Conservation (phyloP, 2,888 invertebrate species). For the Campoplex nolae region DNA sequence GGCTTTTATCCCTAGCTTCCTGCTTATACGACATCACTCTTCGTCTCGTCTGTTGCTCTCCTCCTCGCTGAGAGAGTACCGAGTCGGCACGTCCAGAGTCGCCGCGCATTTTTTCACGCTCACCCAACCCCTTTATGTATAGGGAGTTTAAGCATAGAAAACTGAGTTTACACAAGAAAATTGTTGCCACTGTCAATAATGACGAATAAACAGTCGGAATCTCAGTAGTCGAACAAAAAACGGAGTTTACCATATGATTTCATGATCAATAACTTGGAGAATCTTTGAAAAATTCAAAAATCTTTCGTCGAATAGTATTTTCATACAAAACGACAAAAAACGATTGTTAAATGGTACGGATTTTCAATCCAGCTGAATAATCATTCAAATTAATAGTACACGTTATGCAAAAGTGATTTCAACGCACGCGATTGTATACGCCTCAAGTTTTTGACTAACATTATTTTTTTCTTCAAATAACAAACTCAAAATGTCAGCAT, state of each 20-base stretch:
- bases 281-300: too few species aligned
- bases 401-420: too few species aligned
- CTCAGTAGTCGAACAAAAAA: background rate
- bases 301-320: background rate
- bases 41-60: conserved; percentile 47
- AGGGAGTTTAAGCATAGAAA: background rate
- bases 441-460: too few species aligned
- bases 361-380: background rate
- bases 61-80: conserved; percentile 40
- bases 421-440: too few species aligned
- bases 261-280: background rate
- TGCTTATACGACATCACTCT: conserved; percentile 61
- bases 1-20: conserved; percentile 60
- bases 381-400: background rate
- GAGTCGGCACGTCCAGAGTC: conserved; percentile 51
- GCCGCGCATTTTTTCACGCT: conserved; percentile 36
- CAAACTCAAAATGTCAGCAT: too few species aligned
- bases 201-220: background rate
- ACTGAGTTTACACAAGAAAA: background rate
- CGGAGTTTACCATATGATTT: background rate
- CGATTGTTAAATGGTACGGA: background rate
- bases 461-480: too few species aligned
- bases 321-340: background rate
- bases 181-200: background rate
- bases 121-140: background rate